Evolutionary conservation across 2,888 invertebrate genomes (phyloP).

Genomic region (Stegana nigrithorax): DNA sequence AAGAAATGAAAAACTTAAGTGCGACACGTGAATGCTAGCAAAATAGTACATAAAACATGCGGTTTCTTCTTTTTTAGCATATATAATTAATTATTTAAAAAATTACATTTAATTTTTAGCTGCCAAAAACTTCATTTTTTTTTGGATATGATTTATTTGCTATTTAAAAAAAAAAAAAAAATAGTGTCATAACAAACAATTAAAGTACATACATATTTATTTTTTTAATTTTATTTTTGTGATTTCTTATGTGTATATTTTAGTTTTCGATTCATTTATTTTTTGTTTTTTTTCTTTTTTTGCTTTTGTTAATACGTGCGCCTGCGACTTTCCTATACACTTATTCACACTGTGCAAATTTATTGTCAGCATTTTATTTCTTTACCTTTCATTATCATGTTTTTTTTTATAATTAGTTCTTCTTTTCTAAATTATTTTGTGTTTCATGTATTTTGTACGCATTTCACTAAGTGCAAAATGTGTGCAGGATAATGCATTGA

Average conservation of each 20-base stretch:
- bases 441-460: conserved; percentile 16
- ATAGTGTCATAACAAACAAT: not conserved
- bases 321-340: not conserved
- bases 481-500: too few species aligned
- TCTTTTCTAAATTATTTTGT: conserved; percentile 5
- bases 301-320: conserved; percentile 13
- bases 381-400: not conserved
- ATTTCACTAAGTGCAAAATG: conserved; percentile 9
- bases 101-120: too few species aligned
- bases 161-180: too few species aligned
- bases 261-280: not conserved
- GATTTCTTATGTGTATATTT: too few species aligned
- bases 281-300: conserved; percentile 6
- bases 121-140: too few species aligned
- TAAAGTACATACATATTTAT: not conserved
- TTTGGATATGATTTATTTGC: too few species aligned
- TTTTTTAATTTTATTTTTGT: not conserved
- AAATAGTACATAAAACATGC: too few species aligned
- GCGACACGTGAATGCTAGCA: too few species aligned
- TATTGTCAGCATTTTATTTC: conserved; percentile 48
- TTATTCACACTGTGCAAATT: conserved; percentile 31
- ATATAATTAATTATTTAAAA: too few species aligned
- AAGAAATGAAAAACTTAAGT: too few species aligned
- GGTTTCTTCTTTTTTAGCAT: too few species aligned
- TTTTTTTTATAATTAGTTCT: conserved; percentile 1